These are phyloP conservation scores for Danio albolineatus DNA, from an alignment of 2,797 vertebrate species.

Conservation along the genomic window DNA sequence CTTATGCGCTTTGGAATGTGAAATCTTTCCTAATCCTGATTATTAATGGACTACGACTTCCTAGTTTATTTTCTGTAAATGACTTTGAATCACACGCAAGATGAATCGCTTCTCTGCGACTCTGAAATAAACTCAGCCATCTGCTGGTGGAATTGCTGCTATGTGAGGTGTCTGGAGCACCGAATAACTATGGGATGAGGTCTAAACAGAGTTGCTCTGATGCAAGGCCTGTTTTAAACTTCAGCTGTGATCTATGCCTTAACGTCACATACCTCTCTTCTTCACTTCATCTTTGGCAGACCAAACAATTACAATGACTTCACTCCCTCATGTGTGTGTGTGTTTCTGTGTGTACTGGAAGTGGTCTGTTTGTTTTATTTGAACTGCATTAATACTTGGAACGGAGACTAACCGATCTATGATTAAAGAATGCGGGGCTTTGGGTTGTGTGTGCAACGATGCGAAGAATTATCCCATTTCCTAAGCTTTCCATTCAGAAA, in stretches of 20 bases:
- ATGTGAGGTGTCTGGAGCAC: conserved; percentile 34
- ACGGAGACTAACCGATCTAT: conserved; percentile 37
- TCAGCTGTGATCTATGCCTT: conserved; percentile 41
- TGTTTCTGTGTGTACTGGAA: conserved; percentile 4
- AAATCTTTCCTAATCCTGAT: conserved; percentile 16
- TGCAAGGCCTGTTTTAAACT: conserved; percentile 49
- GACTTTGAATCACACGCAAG: neutral
- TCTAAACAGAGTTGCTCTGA: conserved; percentile 49
- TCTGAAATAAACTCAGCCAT: conserved; percentile 25
- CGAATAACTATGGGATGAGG: conserved; percentile 28
- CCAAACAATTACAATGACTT: conserved; percentile 61
- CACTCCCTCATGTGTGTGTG: conserved; percentile 30
- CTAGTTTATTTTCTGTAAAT: conserved; percentile 29
- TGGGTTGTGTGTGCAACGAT: conserved; percentile 7
- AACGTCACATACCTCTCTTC: conserved; percentile 43
- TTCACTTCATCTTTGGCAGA: conserved; percentile 61
- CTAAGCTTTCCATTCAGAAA: neutral
- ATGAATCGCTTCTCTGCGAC: neutral
- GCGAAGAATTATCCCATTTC: conserved; percentile 36
- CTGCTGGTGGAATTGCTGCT: conserved; percentile 21
- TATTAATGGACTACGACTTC: conserved; percentile 3
- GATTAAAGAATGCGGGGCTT: conserved; percentile 35
- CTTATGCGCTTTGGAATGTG: conserved; percentile 3
- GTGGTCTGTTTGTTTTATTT: conserved; percentile 37
- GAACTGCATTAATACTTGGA: conserved; percentile 45